phyloP scores from a whole-genome alignment of 2,888 invertebrate genomes.

The Eupithecia centaureata region DNA sequence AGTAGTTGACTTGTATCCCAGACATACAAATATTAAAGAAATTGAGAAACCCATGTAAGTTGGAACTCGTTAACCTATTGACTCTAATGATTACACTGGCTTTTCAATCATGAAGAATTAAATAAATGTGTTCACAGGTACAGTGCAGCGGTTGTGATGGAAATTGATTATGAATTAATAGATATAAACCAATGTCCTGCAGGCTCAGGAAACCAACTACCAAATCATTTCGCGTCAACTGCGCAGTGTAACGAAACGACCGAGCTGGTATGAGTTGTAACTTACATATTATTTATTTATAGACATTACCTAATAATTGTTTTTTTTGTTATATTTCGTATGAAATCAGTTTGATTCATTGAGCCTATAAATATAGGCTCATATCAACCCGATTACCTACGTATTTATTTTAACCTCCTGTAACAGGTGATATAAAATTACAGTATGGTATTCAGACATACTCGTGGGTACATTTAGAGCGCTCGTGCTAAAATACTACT shows the following conservation, averaged over 20 bases:
- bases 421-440: no score
- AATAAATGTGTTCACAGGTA: constrained; percentile 83
- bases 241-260: constrained; percentile 96
- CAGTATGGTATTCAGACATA: no score
- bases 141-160: constrained; percentile 95
- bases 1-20: constrained; percentile 96
- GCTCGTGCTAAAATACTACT: no score
- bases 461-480: no score
- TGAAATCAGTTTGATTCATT: no score
- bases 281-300: background rate
- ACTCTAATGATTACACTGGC: background rate
- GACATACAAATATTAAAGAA: constrained; percentile 96
- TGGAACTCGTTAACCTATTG: no score
- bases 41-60: constrained; percentile 96
- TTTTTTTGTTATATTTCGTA: background rate
- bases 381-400: background rate
- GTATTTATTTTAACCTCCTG: no score
- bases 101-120: background rate
- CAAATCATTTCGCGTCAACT: constrained; percentile 95
- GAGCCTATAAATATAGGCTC: no score
- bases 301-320: background rate
- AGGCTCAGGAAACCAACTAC: constrained; percentile 93
- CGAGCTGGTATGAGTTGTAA: constrained; percentile 83
- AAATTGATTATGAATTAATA: constrained; percentile 98
- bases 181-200: constrained; percentile 98